phyloP scores from a whole-genome alignment of 2,113 vertebrate genomes.

The Taxidea taxus region DNA sequence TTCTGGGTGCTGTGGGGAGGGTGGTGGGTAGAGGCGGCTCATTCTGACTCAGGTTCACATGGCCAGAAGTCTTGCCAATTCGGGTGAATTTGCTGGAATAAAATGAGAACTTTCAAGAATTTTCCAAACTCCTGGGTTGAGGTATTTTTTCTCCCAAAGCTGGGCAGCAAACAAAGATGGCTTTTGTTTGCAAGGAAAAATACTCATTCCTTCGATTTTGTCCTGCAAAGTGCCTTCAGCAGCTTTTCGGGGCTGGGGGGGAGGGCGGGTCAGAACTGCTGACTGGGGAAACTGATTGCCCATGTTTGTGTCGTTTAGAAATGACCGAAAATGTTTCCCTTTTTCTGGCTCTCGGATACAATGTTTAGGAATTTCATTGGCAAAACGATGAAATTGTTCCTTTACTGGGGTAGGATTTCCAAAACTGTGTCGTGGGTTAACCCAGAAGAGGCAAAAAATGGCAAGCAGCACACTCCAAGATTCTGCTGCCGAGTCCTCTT shows the following conservation, averaged over 20 bases:
- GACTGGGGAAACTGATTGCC: background rate
- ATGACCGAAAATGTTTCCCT: conserved; percentile 15
- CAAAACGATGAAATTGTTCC: conserved; percentile 50
- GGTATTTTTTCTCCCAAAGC: conserved; percentile 39
- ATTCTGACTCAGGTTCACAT: conserved; percentile 41
- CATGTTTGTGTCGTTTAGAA: conserved; percentile 23
- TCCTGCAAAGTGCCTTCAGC: conserved; percentile 43
- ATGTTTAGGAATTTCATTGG: conserved; percentile 65
- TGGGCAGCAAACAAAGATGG: conserved; percentile 65
- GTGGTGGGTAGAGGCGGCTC: background rate
- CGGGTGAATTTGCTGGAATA: conserved; percentile 61
- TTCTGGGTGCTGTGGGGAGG: conserved; percentile 31
- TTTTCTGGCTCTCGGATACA: conserved; percentile 46
- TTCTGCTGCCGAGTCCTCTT: background rate
- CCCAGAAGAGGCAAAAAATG: background rate
- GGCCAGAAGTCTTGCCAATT: conserved; percentile 33
- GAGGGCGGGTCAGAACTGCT: background rate
- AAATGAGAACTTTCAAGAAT: conserved; percentile 73
- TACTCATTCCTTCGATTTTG: conserved; percentile 41
- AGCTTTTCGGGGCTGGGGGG: background rate
- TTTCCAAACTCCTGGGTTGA: conserved; percentile 65
- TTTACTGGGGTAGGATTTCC: conserved; percentile 30
- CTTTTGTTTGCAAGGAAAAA: conserved; percentile 68
- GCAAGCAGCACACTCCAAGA: background rate
- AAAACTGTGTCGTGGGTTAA: conserved; percentile 35